phyloP scores from a whole-genome alignment of 2,113 vertebrate genomes.

The Psilopsiagon aymara region DNA sequence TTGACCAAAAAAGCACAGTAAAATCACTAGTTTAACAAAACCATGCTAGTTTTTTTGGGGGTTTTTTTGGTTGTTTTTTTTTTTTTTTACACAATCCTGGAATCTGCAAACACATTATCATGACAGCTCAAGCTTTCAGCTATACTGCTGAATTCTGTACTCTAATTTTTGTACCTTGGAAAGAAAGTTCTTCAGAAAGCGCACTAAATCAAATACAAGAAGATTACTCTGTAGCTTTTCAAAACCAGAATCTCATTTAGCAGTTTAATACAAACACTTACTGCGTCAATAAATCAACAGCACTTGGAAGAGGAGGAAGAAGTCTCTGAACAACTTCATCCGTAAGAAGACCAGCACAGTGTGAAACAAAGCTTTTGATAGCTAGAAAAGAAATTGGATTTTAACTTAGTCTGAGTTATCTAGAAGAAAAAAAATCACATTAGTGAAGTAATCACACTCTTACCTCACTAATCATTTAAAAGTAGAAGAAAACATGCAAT shows the following conservation, averaged over 20 bases:
- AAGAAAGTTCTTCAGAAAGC: neutral
- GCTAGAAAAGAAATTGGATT: slow-evolving; percentile 75
- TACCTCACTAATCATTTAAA: neutral
- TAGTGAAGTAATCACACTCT: neutral
- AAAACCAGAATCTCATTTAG: neutral
- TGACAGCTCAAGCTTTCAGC: neutral
- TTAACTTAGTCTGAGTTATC: neutral
- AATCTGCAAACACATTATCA: neutral
- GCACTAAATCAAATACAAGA: neutral
- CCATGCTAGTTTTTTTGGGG: neutral
- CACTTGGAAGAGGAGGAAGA: slow-evolving; percentile 84
- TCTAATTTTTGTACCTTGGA: neutral
- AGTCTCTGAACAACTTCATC: slow-evolving; percentile 86
- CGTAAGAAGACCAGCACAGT: slow-evolving; percentile 87
- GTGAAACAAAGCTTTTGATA: slow-evolving; percentile 85
- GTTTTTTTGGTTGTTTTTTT: neutral
- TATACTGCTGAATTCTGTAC: neutral
- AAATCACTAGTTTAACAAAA: neutral
- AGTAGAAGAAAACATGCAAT: neutral
- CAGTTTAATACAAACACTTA: slow-evolving; percentile 76
- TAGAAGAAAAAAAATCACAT: neutral
- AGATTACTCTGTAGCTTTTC: neutral
- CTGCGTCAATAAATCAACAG: slow-evolving; percentile 87
- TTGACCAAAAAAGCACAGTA: neutral
- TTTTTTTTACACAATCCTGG: neutral